Conservation (phyloP, 1,140 invertebrate species). For the Leptinotarsa texana region DNA sequence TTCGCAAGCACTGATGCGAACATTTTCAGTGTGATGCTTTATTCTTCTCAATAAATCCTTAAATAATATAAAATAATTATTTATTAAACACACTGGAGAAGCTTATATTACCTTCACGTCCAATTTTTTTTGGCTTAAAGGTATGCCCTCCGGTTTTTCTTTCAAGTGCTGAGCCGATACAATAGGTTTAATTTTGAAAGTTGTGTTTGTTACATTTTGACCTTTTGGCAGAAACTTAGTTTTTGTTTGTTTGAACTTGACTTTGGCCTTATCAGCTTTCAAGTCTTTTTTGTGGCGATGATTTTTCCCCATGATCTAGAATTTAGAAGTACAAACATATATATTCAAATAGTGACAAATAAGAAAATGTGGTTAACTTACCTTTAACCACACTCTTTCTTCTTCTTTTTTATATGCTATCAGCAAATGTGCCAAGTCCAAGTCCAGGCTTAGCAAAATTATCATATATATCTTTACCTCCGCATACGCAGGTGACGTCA, state of each 20-base stretch:
- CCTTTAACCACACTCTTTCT: no score
- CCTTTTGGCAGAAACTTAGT: slow-evolving; percentile 71
- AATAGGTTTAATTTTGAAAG: slow-evolving; percentile 88
- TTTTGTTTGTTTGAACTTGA: slow-evolving; percentile 73
- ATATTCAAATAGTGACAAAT: no score
- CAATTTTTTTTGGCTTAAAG: slow-evolving; percentile 73
- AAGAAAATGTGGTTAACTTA: no score
- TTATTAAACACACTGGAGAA: neutral
- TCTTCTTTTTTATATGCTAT: no score
- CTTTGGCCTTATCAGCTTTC: slow-evolving; percentile 77
- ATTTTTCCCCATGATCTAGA: slow-evolving; percentile 58
- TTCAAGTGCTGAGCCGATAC: slow-evolving; percentile 77
- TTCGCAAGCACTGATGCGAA: slow-evolving; percentile 69
- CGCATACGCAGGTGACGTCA: no score
- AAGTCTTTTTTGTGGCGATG: slow-evolving; percentile 68
- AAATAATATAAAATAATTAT: slow-evolving; percentile 6
- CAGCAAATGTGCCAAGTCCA: no score
- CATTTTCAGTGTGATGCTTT: slow-evolving; percentile 76
- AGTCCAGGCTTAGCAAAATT: no score
- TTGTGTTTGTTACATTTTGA: slow-evolving; percentile 82
- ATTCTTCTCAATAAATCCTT: slow-evolving; percentile 75
- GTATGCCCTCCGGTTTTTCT: slow-evolving; percentile 62
- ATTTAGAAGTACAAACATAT: no score
- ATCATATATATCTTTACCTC: no score
- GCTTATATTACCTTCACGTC: slow-evolving; percentile 64